These are phyloP conservation scores for Marmota flaviventris DNA, from an alignment of 2,113 vertebrate species.

Conservation along the genomic window DNA sequence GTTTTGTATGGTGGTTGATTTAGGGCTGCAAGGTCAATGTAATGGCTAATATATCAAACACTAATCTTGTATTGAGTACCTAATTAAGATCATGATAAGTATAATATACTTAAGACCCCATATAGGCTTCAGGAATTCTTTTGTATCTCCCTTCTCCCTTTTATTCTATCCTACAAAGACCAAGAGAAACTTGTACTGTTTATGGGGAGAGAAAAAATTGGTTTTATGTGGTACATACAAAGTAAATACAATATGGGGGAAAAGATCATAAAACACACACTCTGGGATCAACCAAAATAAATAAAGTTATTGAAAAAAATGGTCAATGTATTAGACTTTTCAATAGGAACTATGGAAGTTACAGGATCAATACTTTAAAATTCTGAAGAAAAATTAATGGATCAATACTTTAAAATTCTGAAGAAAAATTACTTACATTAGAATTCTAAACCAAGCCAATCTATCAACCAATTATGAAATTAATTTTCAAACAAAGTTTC, in stretches of 20 bases:
- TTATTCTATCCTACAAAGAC: background rate
- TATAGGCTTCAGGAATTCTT: background rate
- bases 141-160: background rate
- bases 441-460: background rate
- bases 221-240: background rate
- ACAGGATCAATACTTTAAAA: background rate
- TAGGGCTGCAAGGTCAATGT: background rate
- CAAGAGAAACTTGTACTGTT: background rate
- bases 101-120: conserved; percentile 18
- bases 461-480: background rate
- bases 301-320: too few species aligned
- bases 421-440: conserved; percentile 48
- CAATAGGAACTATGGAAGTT: background rate
- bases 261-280: too few species aligned
- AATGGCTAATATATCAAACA: background rate
- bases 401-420: background rate
- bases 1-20: background rate
- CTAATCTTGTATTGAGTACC: background rate
- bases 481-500: conserved; percentile 28
- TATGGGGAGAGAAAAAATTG: background rate
- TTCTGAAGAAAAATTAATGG: conserved; percentile 31
- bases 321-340: background rate
- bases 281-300: too few species aligned
- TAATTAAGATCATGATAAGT: conserved; percentile 20
- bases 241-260: background rate